A percentile compares a stretch with the other conserved stretches of the same genome.
phyloP scores from a whole-genome alignment of 2,888 invertebrate species.

The Vanessa cardui region DNA sequence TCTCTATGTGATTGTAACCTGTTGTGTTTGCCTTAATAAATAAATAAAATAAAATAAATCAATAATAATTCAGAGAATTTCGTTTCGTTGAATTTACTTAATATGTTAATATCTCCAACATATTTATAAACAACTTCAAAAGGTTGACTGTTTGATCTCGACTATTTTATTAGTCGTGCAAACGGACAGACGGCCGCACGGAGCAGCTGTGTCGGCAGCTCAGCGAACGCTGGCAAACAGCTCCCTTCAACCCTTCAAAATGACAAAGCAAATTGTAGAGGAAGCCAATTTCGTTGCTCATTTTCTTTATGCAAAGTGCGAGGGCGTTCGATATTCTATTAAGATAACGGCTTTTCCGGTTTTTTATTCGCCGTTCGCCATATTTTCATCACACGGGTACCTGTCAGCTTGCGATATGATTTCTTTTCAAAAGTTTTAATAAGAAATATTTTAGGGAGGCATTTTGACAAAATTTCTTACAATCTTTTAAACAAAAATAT shows the following conservation, averaged over 20 bases:
- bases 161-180: background rate
- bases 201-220: background rate
- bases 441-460: background rate
- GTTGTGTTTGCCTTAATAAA: no score
- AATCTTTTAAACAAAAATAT: no score
- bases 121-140: no score
- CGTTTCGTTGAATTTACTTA: no score
- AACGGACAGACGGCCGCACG: background rate
- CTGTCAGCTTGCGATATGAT: slow-evolving; percentile 68
- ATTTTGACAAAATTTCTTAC: background rate
- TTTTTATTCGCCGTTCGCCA: slow-evolving; percentile 58
- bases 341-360: slow-evolving; percentile 63
- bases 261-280: slow-evolving; percentile 40
- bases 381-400: slow-evolving; percentile 70
- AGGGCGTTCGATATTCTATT: slow-evolving; percentile 70
- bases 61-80: no score
- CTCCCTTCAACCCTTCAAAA: slow-evolving; percentile 35
- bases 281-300: slow-evolving; percentile 38
- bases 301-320: slow-evolving; percentile 45
- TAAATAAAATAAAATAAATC: no score
- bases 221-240: background rate
- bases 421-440: slow-evolving; percentile 17
- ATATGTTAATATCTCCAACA: no score
- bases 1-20: no score
- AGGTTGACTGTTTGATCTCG: background rate